Percentiles rank a stretch among this genome's conserved stretches.
phyloP scores from a whole-genome alignment of 2,888 invertebrate species.

The Crepidodera aurea region DNA sequence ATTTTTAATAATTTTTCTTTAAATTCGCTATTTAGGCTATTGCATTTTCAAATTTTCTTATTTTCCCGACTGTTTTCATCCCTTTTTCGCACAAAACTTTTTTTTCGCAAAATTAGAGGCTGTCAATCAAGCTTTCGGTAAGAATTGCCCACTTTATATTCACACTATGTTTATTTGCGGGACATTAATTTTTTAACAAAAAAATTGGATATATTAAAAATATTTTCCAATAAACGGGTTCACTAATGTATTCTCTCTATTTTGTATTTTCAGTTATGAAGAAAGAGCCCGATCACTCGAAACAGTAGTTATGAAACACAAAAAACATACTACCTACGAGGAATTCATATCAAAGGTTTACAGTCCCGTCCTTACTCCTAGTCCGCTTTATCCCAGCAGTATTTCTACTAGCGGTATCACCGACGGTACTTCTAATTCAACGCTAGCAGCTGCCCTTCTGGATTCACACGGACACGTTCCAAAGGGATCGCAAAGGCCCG shows the following conservation, averaged over 20 bases:
- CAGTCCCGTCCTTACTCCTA: constrained; percentile 69
- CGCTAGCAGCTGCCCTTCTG: constrained; percentile 66
- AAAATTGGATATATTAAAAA: no score
- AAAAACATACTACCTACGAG: constrained; percentile 89
- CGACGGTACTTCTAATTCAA: constrained; percentile 57
- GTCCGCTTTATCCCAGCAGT: constrained; percentile 59
- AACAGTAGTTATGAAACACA: constrained; percentile 85
- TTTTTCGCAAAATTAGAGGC: no score
- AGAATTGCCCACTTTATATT: no score
- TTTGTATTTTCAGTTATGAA: constrained; percentile 81
- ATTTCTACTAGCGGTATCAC: constrained; percentile 48
- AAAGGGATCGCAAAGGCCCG: constrained; percentile 52
- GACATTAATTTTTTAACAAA: no score
- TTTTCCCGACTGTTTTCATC: no score
- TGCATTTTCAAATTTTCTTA: no score
- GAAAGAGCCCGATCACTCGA: constrained; percentile 87
- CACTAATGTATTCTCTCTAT: no score
- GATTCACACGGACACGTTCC: constrained; percentile 64
- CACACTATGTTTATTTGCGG: no score
- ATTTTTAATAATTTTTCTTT: not conserved
- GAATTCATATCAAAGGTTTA: constrained; percentile 80
- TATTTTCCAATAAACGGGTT: no score
- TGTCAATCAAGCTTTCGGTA: no score
- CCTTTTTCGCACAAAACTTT: no score
- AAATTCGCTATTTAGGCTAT: not conserved